Base-by-base conservation (phyloP, 2,797 vertebrate genomes). In the Lerista edwardsae region DNA sequence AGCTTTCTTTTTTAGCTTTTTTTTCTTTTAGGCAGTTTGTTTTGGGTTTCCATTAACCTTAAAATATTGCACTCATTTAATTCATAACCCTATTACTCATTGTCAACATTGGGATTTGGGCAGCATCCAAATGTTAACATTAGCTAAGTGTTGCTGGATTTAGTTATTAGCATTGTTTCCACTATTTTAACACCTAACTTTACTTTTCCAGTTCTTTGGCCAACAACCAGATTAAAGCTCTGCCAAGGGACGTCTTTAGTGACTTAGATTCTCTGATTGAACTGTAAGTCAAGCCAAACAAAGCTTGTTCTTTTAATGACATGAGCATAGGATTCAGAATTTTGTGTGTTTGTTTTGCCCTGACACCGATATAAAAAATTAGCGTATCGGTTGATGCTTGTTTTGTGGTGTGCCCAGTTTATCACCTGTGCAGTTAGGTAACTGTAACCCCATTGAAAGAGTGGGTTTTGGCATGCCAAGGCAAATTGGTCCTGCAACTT, bases 241-340 rank as follows among this genome's bases (percentile, higher is more conserved):
- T 99, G 93, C 98, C 98, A 64, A 97, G 98, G 91, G 98, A 99
- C 51, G 94, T 99, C 94, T 99, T 99, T 93, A 95, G 92, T n/a
- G 98, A 98, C 94, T 95, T 99, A 95, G 98, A 99, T 91, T 99
- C 98, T 85, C 94, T 99, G 87, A 98, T 99, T 94, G 98, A 99
- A 93, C 95, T 99, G 98, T 99, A 94, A 98, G 98, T 97, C 93
- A 93, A 90, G 75, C 39, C 39, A 51, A 59, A 85, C 51, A 80
- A 87, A 17, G 7, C 84, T 74, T 91, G 71, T 62, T 88, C 57
- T 59, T 84, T 34, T n/a, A 39, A 80, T 89, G 77, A 55, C 86
- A 67, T 68, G 57, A 41, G 71, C 79, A 91, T 90, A 74, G 86
- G 14, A 2, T 86, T 88, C 55, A 29, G 39, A 25, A 10, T 78